Base-by-base conservation (phyloP, 2,888 invertebrate genomes). In the Xestia rhomboidea region DNA sequence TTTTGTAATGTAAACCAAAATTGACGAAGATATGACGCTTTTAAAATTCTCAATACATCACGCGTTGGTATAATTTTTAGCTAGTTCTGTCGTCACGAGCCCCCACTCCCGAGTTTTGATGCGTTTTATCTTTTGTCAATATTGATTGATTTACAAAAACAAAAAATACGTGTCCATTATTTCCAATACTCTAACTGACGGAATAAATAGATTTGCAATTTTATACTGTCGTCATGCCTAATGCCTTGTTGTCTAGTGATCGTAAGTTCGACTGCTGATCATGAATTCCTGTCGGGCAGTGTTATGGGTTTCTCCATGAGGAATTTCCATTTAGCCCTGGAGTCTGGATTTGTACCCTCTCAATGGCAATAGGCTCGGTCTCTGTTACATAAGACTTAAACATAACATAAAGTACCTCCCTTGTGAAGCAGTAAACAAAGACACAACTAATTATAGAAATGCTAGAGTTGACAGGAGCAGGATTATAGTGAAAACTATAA, bases 401-500 rank as follows among this genome's bases (percentile, higher is more conserved):
- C 8, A 24, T 24, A 24, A 24, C n/a, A 7, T 15, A 18, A 21
- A 60, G 30, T 57, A 15, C 3, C 34, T 73, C 34, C 8, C 44
- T 41, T 49, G 7, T 24, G 27, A 57, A 73, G n/a, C 44, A 57
- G 46, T 70, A 46, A 46, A 46, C 81, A 63, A 63, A 62, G 24
- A 63, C 24, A 63, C n/a, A 46, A 46, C 44, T 44, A 62, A 75
- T 82, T 75, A 75, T 34, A 66, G n/a, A 46, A 30, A 24, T 60
- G 2, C 4, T 8, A 41, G 4, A 54, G 27, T 21, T 68, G 68
- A 68, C 77, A 64, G 41, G 30, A 38, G 27, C 67, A 38, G 70
- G 87, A 83, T 78, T 83, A 83, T 46, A 78, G 34, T 62, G 89
- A 87, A 87, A 83, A 77, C 57, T 83, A 89, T 89, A 89, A 92